These are phyloP conservation scores for Sinelater perroti DNA, from an alignment of 2,888 invertebrate species.

Conservation along the genomic window DNA sequence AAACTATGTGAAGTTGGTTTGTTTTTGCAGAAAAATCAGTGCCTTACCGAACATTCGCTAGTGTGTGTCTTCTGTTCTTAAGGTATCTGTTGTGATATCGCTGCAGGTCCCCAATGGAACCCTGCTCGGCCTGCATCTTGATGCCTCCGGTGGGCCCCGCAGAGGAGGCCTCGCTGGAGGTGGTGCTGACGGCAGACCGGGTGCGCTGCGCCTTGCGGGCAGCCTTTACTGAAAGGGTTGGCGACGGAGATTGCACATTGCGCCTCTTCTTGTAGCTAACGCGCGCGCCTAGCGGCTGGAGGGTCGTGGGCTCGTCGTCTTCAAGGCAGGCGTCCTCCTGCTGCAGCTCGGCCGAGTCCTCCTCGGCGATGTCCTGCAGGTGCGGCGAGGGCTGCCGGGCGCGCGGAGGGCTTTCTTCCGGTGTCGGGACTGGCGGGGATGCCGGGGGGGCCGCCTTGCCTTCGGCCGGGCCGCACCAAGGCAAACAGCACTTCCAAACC, in stretches of 20 bases:
- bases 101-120: conserved; percentile 88
- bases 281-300: conserved; percentile 61
- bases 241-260: conserved; percentile 67
- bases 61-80: conserved; percentile 85
- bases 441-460: conserved; percentile 57
- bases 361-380: conserved; percentile 84
- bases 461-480: conserved; percentile 80
- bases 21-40: no score
- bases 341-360: conserved; percentile 75
- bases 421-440: conserved; percentile 35
- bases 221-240: conserved; percentile 44
- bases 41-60: conserved; percentile 95
- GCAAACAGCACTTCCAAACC: conserved; percentile 85
- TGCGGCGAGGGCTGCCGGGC: conserved; percentile 74
- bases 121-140: conserved; percentile 93
- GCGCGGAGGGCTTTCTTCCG: conserved; percentile 69
- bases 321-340: conserved; percentile 63
- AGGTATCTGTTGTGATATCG: conserved; percentile 88
- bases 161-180: conserved; percentile 57
- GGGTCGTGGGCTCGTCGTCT: conserved; percentile 62
- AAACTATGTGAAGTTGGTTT: no score
- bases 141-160: conserved; percentile 59
- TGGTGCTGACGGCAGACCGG: conserved; percentile 48
- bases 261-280: conserved; percentile 54
- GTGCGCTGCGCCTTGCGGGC: conserved; percentile 11